Conservation (phyloP, 2,888 invertebrate genomes). For the Perizoma affinitatum region DNA sequence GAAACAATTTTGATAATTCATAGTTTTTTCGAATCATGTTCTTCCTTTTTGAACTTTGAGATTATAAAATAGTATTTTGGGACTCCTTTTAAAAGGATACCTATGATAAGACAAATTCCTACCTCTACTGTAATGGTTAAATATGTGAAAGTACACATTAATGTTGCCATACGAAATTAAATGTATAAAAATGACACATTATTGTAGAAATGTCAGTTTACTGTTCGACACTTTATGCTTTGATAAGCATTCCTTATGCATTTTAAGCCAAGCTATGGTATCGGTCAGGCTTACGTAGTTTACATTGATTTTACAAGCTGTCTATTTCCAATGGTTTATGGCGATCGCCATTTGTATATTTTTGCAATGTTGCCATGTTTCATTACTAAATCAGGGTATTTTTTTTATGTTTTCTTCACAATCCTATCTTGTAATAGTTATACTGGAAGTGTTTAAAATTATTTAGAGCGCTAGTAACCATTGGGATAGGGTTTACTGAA, state of each 20-base stretch:
- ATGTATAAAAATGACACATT: slow-evolving; percentile 17
- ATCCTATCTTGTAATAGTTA: slow-evolving; percentile 1
- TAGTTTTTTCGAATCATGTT: slow-evolving; percentile 5
- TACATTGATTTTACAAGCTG: slow-evolving; percentile 38
- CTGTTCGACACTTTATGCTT: slow-evolving; percentile 52
- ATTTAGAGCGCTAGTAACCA: slow-evolving; percentile 20
- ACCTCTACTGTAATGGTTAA: slow-evolving; percentile 20
- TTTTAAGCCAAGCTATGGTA: slow-evolving; percentile 56
- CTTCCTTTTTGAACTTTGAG: slow-evolving; percentile 18
- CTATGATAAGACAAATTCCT: not conserved
- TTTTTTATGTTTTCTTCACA: slow-evolving; percentile 5
- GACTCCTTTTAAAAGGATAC: not conserved
- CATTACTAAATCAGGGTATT: slow-evolving; percentile 5
- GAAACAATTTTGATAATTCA: slow-evolving; percentile 17
- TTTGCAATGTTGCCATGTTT: slow-evolving; percentile 23
- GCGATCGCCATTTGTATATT: slow-evolving; percentile 26
- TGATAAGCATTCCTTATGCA: slow-evolving; percentile 63
- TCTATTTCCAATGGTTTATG: slow-evolving; percentile 31
- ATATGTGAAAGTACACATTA: slow-evolving; percentile 15
- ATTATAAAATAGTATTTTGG: slow-evolving; percentile 5
- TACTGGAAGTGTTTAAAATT: not conserved
- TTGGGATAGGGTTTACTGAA: slow-evolving; percentile 16
- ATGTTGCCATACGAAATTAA: slow-evolving; percentile 32
- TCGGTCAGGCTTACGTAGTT: slow-evolving; percentile 41
- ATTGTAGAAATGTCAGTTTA: slow-evolving; percentile 44